Conservation (phyloP, 1,140 invertebrate genomes). For the Brachionus paranguensis region DNA sequence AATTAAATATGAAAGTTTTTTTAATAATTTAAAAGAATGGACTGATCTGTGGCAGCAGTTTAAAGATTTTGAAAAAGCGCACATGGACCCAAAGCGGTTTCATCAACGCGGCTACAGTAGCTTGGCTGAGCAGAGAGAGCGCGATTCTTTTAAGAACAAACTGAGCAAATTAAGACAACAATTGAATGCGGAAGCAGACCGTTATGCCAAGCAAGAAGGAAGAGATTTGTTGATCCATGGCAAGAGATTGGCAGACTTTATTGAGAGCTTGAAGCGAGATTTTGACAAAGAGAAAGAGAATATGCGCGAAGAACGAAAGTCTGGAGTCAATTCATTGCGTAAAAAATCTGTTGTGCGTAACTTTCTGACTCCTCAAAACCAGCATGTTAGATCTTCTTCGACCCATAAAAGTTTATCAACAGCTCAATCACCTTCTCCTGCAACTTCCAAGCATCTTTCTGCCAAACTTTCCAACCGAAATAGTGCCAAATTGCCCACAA, state of each 20-base stretch:
- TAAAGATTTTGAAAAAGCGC: neutral
- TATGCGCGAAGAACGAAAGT: neutral
- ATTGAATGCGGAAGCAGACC: neutral
- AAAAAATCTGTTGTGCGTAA: neutral
- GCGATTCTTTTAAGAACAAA: neutral
- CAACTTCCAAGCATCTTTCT: neutral
- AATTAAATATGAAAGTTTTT: neutral
- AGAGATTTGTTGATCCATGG: neutral
- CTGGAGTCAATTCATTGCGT: neutral
- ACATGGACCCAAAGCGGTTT: constrained; percentile 17
- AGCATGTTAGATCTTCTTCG: neutral
- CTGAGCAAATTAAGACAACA: neutral
- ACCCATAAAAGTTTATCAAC: neutral
- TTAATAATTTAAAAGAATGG: neutral
- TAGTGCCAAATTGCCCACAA: neutral
- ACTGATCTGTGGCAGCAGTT: neutral
- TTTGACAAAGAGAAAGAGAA: constrained; percentile 19
- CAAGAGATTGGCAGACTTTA: neutral
- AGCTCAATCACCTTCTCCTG: neutral
- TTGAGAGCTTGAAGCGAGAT: neutral
- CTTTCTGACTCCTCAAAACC: constrained; percentile 8
- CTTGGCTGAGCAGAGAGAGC: neutral
- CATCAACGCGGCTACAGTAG: constrained; percentile 30
- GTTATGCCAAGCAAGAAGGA: neutral
- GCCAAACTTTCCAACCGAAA: neutral